Evolutionary conservation across 2,113 vertebrate species (phyloP).

Genomic region (Fukomys damarensis): DNA sequence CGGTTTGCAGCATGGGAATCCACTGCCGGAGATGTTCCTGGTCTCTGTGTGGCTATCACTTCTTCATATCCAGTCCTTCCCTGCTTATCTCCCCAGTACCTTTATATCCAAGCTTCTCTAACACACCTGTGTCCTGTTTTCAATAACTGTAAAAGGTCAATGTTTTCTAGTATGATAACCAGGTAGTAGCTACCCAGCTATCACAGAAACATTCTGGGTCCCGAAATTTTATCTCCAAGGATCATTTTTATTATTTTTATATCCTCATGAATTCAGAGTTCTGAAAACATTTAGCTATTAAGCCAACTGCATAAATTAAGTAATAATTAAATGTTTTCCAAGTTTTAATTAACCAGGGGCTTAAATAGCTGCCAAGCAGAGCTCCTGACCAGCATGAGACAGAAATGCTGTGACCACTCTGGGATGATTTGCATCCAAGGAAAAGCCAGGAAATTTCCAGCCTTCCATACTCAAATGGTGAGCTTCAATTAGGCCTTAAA

Average conservation of each 20-base stretch:
- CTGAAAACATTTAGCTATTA: conserved; percentile 41
- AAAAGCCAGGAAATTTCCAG: conserved; percentile 35
- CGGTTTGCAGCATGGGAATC: background rate
- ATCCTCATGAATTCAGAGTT: conserved; percentile 17
- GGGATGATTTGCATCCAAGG: background rate
- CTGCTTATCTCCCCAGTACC: background rate
- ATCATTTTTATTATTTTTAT: conserved; percentile 51
- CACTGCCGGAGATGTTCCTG: background rate
- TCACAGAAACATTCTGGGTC: background rate
- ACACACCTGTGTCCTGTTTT: background rate
- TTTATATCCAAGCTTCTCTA: background rate
- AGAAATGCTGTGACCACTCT: background rate
- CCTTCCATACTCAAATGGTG: background rate
- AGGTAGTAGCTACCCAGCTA: background rate
- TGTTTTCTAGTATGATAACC: background rate
- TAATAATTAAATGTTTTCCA: conserved; percentile 72
- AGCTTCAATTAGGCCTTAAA: conserved; percentile 17
- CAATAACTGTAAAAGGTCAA: background rate
- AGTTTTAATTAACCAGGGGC: conserved; percentile 68
- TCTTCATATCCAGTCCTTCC: background rate
- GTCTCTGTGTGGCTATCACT: fast-evolving
- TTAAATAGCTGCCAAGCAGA: conserved; percentile 52
- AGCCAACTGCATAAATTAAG: conserved; percentile 67
- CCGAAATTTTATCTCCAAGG: background rate
- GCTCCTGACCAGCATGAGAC: conserved; percentile 25